phyloP scores from a whole-genome alignment of 1,140 invertebrate genomes.

The Venustaconcha ellipsiformis region DNA sequence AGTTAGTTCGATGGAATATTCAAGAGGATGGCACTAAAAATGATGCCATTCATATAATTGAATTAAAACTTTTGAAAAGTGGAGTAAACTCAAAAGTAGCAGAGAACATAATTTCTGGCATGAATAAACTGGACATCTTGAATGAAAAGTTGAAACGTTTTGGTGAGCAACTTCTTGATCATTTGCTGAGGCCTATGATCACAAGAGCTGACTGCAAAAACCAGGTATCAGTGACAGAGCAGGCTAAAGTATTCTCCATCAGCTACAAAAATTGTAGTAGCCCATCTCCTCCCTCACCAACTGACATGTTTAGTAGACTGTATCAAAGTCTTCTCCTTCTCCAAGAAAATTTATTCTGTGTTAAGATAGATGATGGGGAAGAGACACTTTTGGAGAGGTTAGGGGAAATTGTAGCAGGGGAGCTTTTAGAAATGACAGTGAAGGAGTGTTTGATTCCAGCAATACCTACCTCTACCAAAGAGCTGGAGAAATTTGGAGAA shows the following conservation, averaged over 20 bases:
- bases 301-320: slow-evolving; percentile 36
- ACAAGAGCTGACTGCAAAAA: slow-evolving; percentile 59
- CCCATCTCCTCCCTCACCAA: slow-evolving; percentile 10
- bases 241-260: slow-evolving; percentile 17
- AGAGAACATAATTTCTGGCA: slow-evolving; percentile 46
- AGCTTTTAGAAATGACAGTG: slow-evolving; percentile 78
- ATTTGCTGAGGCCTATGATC: slow-evolving; percentile 50
- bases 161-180: slow-evolving; percentile 52
- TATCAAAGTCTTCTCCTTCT: slow-evolving; percentile 40
- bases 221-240: slow-evolving; percentile 62
- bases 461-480: slow-evolving; percentile 80
- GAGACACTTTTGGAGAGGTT: slow-evolving; percentile 75
- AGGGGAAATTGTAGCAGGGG: slow-evolving; percentile 74
- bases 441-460: slow-evolving; percentile 81
- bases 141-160: slow-evolving; percentile 56
- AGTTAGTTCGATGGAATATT: slow-evolving; percentile 51
- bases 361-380: slow-evolving; percentile 4
- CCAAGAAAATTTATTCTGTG: slow-evolving; percentile 33
- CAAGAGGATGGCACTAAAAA: slow-evolving; percentile 13
- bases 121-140: slow-evolving; percentile 56
- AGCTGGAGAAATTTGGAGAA: slow-evolving; percentile 76
- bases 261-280: neutral
- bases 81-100: slow-evolving; percentile 29
- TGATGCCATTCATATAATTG: slow-evolving; percentile 14
- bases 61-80: slow-evolving; percentile 31